phyloP scores from a whole-genome alignment of 2,888 invertebrate species.

The Apamea crenata region DNA sequence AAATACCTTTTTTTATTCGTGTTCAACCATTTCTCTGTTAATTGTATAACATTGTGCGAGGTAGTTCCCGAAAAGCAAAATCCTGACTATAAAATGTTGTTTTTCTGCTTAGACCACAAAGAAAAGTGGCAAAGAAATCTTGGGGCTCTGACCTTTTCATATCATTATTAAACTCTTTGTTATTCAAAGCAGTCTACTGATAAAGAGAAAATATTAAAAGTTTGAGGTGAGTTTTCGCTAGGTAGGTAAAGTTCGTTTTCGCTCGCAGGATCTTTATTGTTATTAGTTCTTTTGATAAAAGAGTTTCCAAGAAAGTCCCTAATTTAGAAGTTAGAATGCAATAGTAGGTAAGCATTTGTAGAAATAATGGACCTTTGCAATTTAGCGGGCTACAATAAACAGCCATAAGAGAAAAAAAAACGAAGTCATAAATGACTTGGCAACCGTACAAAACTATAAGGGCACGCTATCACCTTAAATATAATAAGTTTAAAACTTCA shows the following conservation, averaged over 20 bases:
- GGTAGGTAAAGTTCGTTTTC: background rate
- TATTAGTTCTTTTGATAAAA: background rate
- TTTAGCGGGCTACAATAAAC: background rate
- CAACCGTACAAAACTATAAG: background rate
- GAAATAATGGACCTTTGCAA: background rate
- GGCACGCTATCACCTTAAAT: background rate
- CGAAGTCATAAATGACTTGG: background rate
- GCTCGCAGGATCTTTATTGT: background rate
- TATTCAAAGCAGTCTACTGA: background rate
- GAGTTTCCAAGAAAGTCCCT: background rate
- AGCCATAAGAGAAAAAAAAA: background rate
- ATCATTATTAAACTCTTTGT: background rate
- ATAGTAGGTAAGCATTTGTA: background rate
- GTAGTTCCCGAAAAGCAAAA: background rate
- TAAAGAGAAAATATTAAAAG: conserved; percentile 15
- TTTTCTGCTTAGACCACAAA: background rate
- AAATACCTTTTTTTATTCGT: background rate
- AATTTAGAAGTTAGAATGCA: background rate
- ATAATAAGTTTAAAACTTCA: too few relatives aligned
- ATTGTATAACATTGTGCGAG: background rate
- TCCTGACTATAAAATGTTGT: background rate
- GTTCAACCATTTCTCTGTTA: background rate
- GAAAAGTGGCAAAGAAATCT: background rate
- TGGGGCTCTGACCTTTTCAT: background rate
- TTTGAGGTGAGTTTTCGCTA: background rate